A percentile compares a stretch with the other conserved stretches of the same genome.
These are phyloP conservation scores for Tromatobia lineatoria DNA, from an alignment of 2,888 invertebrate genomes.

Conservation along the genomic window DNA sequence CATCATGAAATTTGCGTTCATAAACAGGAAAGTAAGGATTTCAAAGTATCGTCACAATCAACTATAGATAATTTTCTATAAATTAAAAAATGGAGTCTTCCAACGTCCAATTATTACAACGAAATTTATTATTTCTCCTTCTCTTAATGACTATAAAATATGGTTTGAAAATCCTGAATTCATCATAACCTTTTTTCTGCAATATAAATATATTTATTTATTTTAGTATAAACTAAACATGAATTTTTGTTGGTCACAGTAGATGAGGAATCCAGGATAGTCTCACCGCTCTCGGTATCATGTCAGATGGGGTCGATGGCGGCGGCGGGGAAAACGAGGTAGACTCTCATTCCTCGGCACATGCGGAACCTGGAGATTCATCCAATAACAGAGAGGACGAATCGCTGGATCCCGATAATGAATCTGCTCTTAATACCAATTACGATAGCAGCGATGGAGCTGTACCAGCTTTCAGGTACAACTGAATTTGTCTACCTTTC, in stretches of 20 bases:
- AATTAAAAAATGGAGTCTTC: too few relatives aligned
- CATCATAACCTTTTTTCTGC: too few relatives aligned
- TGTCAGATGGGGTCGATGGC: constrained; percentile 84
- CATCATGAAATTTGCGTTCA: too few relatives aligned
- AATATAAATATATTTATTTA: too few relatives aligned
- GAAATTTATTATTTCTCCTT: too few relatives aligned
- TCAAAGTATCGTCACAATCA: too few relatives aligned
- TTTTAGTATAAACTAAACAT: background rate
- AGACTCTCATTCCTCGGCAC: constrained; percentile 84
- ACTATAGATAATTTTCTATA: too few relatives aligned
- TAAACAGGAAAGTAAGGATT: too few relatives aligned
- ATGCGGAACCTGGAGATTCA: constrained; percentile 81
- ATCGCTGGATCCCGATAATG: constrained; percentile 86
- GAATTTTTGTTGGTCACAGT: constrained; percentile 67
- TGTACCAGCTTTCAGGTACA: constrained; percentile 84
- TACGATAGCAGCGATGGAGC: constrained; percentile 88
- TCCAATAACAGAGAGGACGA: constrained; percentile 84
- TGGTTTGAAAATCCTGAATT: too few relatives aligned
- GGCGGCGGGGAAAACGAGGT: constrained; percentile 85
- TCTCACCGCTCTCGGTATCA: constrained; percentile 75
- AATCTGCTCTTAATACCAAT: constrained; percentile 87
- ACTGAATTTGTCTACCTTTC: constrained; percentile 44
- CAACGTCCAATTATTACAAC: too few relatives aligned
- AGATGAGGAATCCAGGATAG: constrained; percentile 79
- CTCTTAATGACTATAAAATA: too few relatives aligned